Base-by-base conservation (phyloP, 2,113 vertebrate species). In the Corythornis vintsioides region DNA sequence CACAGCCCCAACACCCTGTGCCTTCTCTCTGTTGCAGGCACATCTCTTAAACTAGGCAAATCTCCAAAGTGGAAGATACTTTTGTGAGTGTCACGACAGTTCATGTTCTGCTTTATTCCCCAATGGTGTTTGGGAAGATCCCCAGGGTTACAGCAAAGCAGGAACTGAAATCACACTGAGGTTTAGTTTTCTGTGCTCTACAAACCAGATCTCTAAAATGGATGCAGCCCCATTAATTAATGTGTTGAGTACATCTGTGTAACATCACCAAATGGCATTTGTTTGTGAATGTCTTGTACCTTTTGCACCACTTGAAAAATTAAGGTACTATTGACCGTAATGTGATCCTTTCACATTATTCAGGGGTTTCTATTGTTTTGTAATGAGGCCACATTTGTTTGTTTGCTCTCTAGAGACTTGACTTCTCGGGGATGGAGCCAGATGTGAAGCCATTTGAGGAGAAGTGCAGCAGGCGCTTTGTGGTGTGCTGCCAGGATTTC, bases 371-470 rank as follows among this genome's bases (percentile, higher is more conserved):
- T 83, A 48, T 92, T 92, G 88, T 57, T 40, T 57, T 90, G 61
- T 69, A 72, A 88, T 93, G 94, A 84, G 79, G 71, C 61, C n/a
- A 11, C 22, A 26, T 90, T 55, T 77, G 33, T 78, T 45, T 92
- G 56, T 92, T 83, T 97, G 53, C 80, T 91, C 65, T 95, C 50
- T 96, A 99, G 99, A 98, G 98, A 93, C 96, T 99, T 18, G 99
- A 99, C 96, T 99, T 99, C 96, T 99, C 99, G 0, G 98, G 99
- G 88, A 98, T 99, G 5, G 99, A 99, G 96, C 99, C 98, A 42
- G 99, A 99, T 0, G 98, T 99, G 95, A 99, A 98, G 95, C 98
- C 99, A 2, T 99, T 99, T 43, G 99, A 99, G 96, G 99, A 99
- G 72, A 99, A 98, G 35, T 98, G 98, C 70, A 98, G 98, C 93